Conservation (phyloP, 2,797 vertebrate species). For the Micropoecilia bifurca region DNA sequence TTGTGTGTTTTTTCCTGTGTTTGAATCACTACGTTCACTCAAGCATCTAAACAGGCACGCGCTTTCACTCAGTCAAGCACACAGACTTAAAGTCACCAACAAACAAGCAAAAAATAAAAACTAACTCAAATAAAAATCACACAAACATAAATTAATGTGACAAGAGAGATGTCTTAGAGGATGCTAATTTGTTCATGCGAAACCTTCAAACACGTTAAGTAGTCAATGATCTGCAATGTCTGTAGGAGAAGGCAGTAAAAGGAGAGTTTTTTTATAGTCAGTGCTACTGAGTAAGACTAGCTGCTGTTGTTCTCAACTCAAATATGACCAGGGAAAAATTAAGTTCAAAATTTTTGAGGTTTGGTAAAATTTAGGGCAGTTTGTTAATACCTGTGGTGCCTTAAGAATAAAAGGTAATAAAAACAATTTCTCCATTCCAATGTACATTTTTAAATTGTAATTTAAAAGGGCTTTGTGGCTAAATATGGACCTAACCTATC, state of each 20-base stretch:
- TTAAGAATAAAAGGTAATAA: not conserved
- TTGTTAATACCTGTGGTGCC: not conserved
- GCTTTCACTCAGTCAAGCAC: constrained; percentile 37
- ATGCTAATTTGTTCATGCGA: constrained; percentile 3
- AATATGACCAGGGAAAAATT: not conserved
- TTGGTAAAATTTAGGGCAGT: not conserved
- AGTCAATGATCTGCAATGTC: not conserved
- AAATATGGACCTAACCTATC: not conserved
- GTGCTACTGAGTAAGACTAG: not conserved
- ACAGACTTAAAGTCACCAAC: constrained; percentile 30
- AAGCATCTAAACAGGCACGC: constrained; percentile 11
- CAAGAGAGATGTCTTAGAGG: constrained; percentile 27
- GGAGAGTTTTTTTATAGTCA: not conserved
- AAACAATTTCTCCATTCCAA: not conserved
- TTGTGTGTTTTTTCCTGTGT: constrained; percentile 39
- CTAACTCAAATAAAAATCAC: constrained; percentile 34
- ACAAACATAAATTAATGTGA: constrained; percentile 22
- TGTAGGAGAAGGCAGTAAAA: not conserved
- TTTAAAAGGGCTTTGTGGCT: not conserved
- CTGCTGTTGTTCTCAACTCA: not conserved
- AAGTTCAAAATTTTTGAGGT: not conserved
- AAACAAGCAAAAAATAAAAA: constrained; percentile 5
- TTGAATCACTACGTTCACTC: constrained; percentile 34
- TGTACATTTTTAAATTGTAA: constrained; percentile 6
- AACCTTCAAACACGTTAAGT: not conserved